Evolutionary conservation across 1,140 invertebrate species (phyloP), one percentile per base, ranked within the genome.

Genomic region (Tachypleus tridentatus): DNA sequence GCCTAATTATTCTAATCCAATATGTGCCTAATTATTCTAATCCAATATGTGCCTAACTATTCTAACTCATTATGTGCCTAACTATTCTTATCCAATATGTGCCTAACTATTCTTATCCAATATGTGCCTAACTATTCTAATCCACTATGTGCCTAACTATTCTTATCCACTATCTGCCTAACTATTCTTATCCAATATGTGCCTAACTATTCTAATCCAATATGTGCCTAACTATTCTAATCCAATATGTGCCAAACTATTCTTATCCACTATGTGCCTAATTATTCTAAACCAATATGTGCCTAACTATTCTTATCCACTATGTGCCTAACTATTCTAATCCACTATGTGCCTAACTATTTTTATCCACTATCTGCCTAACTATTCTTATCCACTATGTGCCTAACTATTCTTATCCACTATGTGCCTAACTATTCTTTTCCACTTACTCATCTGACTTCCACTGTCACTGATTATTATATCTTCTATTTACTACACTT

Each of bases 151-250:
- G 0, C 29, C 29, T 29, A n/a, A n/a, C n/a, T n/a, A n/a, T n/a
- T n/a, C n/a, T n/a, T n/a, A n/a, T n/a, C n/a, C n/a, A n/a, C 11
- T 65, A 47, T 64, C 11, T 62, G 4, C 58, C 66, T 62, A 8
- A 58, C 11, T 64, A 10, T 59, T 54, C 57, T 29, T 29, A 29
- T 29, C 29, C 29, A 29, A 0, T 29, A 29, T 29, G 0, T 62
- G 4, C 58, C 66, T 62, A 8, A 58, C 11, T 64, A 10, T 59
- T 54, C 57, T 29, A 1, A 29, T 29, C 29, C 29, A 29, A 0
- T 29, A 29, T 29, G 0, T 29, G 0, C 29, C 29, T 29, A n/a
- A n/a, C n/a, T n/a, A n/a, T n/a, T n/a, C n/a, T n/a, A n/a, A n/a
- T n/a, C n/a, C n/a, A n/a, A n/a, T n/a, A n/a, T n/a, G n/a, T 62